phyloP scores from a whole-genome alignment of 2,888 invertebrate genomes.

The Erebia palarica region DNA sequence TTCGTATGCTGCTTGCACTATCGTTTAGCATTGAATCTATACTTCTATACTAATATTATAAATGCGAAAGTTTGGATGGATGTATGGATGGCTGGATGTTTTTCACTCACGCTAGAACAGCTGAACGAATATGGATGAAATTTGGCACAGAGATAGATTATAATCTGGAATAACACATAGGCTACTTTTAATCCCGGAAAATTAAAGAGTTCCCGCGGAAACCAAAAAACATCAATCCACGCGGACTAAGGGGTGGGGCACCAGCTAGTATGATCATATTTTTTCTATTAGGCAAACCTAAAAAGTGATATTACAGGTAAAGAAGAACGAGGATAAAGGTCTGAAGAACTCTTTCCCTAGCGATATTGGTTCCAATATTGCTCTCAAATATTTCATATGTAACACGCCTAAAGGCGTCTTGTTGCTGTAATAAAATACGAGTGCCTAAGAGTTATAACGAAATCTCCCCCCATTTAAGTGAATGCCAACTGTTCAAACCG shows the following conservation, averaged over 20 bases:
- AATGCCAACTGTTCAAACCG: slow-evolving; percentile 76
- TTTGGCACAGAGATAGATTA: no score
- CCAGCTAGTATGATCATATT: slow-evolving; percentile 6
- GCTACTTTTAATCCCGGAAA: no score
- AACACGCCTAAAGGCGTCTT: slow-evolving; percentile 20
- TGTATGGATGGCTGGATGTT: no score
- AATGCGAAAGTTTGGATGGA: no score
- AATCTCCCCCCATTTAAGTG: slow-evolving; percentile 49
- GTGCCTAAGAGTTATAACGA: slow-evolving; percentile 37
- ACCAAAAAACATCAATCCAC: no score
- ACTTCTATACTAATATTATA: no score
- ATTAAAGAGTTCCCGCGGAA: no score
- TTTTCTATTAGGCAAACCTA: neutral
- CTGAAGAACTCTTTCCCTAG: slow-evolving; percentile 7
- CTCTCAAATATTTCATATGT: slow-evolving; percentile 13
- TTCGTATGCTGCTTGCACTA: no score
- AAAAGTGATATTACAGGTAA: slow-evolving; percentile 9
- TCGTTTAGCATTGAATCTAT: no score
- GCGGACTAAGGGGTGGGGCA: neutral
- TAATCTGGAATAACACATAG: no score
- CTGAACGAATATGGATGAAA: no score
- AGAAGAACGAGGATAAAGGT: neutral
- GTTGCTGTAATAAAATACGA: slow-evolving; percentile 30
- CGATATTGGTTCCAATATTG: slow-evolving; percentile 22
- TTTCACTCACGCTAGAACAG: no score